Percentiles rank a stretch among this genome's conserved stretches.
phyloP scores from a whole-genome alignment of 2,113 vertebrate genomes.

The Ailuropoda melanoleuca region DNA sequence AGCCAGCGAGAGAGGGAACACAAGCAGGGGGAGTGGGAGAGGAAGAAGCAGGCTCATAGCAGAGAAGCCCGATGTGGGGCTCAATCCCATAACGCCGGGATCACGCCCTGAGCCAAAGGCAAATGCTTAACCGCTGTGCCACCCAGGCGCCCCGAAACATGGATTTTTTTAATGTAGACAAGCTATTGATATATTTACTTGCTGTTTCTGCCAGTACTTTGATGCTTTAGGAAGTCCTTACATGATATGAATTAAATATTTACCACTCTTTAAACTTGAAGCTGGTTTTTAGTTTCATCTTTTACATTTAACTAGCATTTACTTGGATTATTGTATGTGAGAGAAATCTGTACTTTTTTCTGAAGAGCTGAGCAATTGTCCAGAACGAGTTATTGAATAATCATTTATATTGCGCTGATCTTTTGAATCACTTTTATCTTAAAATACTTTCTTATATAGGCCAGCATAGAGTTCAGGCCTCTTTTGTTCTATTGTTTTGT shows the following conservation, averaged over 20 bases:
- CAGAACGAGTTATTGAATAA: neutral
- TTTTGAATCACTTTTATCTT: constrained; percentile 34
- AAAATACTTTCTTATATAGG: constrained; percentile 51
- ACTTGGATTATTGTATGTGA: neutral
- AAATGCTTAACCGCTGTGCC: too few relatives aligned
- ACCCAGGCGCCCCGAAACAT: neutral
- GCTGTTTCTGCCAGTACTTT: neutral
- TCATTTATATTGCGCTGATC: neutral
- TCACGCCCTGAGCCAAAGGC: too few relatives aligned
- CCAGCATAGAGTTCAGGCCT: neutral
- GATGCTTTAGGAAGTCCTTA: neutral
- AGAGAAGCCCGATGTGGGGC: too few relatives aligned
- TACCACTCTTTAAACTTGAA: neutral
- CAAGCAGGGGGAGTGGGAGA: too few relatives aligned
- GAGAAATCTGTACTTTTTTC: neutral
- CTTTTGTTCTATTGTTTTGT: constrained; percentile 41
- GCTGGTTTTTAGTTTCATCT: neutral
- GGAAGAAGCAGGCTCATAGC: too few relatives aligned
- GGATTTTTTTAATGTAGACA: neutral
- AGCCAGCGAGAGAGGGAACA: too few relatives aligned
- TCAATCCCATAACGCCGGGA: too few relatives aligned
- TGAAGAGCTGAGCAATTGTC: neutral
- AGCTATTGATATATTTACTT: neutral
- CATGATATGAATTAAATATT: constrained; percentile 1
- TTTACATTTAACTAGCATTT: neutral